These are phyloP conservation scores for Amphiura filiformis DNA, from an alignment of 35 echinoderm and acorn worm species.

Conservation along the genomic window DNA sequence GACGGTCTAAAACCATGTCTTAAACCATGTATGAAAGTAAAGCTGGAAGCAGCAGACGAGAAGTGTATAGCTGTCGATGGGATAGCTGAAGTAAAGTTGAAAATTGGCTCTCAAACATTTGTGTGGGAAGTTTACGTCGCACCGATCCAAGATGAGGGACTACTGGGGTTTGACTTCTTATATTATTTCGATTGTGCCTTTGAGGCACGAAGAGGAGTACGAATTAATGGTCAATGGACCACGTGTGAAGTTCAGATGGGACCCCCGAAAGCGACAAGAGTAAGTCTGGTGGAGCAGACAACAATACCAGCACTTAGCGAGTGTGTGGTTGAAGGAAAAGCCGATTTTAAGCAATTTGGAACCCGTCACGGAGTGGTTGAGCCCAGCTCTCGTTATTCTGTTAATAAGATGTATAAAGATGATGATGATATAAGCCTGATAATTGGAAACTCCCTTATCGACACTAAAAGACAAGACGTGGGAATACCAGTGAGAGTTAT, in stretches of 20 bases:
- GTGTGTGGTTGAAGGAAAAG: slow-evolving; percentile 33
- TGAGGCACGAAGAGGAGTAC: slow-evolving; percentile 30
- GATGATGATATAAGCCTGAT: not conserved
- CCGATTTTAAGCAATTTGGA: not conserved
- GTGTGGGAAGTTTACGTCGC: slow-evolving; percentile 56
- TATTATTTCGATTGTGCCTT: slow-evolving; percentile 45
- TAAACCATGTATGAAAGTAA: not conserved
- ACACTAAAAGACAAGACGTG: slow-evolving; percentile 9
- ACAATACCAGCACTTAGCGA: slow-evolving; percentile 44
- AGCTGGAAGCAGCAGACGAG: not conserved
- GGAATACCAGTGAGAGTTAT: slow-evolving; percentile 35
- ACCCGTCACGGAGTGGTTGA: slow-evolving; percentile 23
- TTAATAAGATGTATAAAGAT: not conserved
- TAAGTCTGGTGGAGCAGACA: not conserved
- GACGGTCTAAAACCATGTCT: not conserved
- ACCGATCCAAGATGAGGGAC: slow-evolving; percentile 34
- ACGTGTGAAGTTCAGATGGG: slow-evolving; percentile 30
- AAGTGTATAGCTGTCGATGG: not conserved
- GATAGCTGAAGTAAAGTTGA: not conserved
- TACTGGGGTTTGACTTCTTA: slow-evolving; percentile 50
- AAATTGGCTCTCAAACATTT: not conserved
- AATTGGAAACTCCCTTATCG: slow-evolving; percentile 23
- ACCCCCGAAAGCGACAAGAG: not conserved
- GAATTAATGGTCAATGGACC: slow-evolving; percentile 16
- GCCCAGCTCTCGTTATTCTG: not conserved